phyloP scores from a whole-genome alignment of 53 echinoderm and acorn worm genomes.

The Patiria pectinifera region DNA sequence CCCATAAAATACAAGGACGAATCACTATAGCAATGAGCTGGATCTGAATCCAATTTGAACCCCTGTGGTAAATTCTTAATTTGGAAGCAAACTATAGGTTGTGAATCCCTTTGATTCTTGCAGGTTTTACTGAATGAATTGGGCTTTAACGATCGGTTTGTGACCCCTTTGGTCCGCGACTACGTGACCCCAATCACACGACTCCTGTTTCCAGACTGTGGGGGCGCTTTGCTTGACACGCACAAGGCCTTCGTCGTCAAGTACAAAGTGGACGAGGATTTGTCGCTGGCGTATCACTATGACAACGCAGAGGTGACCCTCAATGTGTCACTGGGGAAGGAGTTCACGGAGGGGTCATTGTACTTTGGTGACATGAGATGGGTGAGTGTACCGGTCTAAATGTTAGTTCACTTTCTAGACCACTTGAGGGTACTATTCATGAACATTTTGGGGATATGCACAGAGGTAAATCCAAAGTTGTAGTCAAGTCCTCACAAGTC shows the following conservation, averaged over 20 bases:
- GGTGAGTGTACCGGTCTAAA: conserved; percentile 49
- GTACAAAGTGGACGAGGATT: conserved; percentile 94
- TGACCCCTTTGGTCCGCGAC: conserved; percentile 74
- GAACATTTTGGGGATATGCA: no score
- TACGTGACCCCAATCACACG: conserved; percentile 80
- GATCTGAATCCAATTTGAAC: no score
- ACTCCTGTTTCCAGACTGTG: conserved; percentile 84
- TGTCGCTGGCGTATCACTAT: conserved; percentile 92
- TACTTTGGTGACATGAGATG: conserved; percentile 96
- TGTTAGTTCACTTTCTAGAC: no score
- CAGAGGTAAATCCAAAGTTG: no score
- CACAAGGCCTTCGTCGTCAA: conserved; percentile 96
- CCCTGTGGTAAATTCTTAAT: no score
- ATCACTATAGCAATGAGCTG: no score
- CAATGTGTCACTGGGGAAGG: conserved; percentile 91
- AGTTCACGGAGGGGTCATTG: conserved; percentile 84
- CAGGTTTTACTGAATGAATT: conserved; percentile 92
- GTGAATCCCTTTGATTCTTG: background rate
- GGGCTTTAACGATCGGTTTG: conserved; percentile 84
- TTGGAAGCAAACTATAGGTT: no score
- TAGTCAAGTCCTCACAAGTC: no score
- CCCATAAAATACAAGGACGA: no score
- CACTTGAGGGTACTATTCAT: no score
- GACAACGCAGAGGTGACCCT: conserved; percentile 97
- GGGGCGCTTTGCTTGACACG: conserved; percentile 82